phyloP scores from a whole-genome alignment of 1,140 invertebrate species.

The Leptopilina boulardi region DNA sequence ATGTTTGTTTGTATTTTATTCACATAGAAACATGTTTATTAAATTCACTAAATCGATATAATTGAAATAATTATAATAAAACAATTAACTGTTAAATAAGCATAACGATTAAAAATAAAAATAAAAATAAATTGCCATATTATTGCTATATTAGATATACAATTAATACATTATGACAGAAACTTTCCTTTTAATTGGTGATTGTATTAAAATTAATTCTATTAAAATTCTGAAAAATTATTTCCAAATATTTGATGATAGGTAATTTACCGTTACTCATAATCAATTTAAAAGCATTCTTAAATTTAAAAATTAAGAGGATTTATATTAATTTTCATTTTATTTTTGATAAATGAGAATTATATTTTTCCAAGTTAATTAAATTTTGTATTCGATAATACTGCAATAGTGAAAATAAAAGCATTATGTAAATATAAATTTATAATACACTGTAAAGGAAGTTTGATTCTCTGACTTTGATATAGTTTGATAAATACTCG shows the following conservation, averaged over 20 bases:
- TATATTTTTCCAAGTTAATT: too few relatives aligned
- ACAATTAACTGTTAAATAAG: too few relatives aligned
- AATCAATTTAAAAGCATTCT: neutral
- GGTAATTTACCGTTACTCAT: neutral
- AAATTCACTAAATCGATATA: too few relatives aligned
- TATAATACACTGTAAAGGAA: neutral
- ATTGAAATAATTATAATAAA: too few relatives aligned
- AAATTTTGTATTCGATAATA: neutral
- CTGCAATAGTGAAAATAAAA: neutral
- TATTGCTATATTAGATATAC: too few relatives aligned
- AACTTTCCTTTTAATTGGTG: neutral
- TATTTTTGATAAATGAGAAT: too few relatives aligned
- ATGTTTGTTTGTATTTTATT: too few relatives aligned
- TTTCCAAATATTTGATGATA: neutral
- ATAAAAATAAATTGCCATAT: too few relatives aligned
- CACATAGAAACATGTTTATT: too few relatives aligned
- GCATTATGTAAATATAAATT: neutral
- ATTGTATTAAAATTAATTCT: neutral
- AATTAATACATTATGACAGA: neutral
- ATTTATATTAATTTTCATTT: neutral
- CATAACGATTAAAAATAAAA: too few relatives aligned
- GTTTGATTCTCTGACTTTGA: neutral
- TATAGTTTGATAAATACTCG: neutral
- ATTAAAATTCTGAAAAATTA: neutral
- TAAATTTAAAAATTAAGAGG: neutral